A percentile compares a stretch with the other conserved stretches of the same genome.
Evolutionary conservation across 2,888 invertebrate species (phyloP).

Genomic region (Agrenia bidenticulata): DNA sequence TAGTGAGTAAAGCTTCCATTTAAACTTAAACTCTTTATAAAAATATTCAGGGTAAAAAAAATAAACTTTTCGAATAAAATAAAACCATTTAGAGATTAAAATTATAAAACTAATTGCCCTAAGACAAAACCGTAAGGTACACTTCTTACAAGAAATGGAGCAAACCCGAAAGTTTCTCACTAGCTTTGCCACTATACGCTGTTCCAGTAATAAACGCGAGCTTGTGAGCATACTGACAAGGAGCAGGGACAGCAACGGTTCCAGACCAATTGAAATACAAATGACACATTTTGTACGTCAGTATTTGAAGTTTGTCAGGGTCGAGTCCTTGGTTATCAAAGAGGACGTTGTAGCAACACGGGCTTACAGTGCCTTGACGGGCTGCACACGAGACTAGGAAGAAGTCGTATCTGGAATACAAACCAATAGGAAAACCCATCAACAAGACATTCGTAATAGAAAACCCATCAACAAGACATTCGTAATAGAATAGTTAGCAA

Average conservation of each 20-base stretch:
- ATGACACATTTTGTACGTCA: slow-evolving; percentile 83
- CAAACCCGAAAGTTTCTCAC: background rate
- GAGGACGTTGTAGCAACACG: slow-evolving; percentile 86
- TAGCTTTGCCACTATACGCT: slow-evolving; percentile 10
- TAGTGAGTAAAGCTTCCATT: no score
- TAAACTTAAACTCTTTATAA: no score
- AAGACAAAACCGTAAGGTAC: no score
- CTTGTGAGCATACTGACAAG: slow-evolving; percentile 62
- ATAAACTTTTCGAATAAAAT: no score
- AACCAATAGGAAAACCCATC: background rate
- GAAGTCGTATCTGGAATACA: slow-evolving; percentile 75
- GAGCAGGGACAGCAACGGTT: slow-evolving; percentile 60
- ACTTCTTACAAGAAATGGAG: slow-evolving; percentile 26
- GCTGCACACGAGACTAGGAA: slow-evolving; percentile 85
- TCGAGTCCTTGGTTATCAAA: slow-evolving; percentile 68
- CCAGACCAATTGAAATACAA: slow-evolving; percentile 88
- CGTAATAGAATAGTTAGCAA: background rate
- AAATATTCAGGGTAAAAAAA: no score
- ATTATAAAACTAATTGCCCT: no score
- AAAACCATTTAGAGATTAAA: no score
- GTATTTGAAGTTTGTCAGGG: slow-evolving; percentile 74
- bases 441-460: background rate
- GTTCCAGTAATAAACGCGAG: slow-evolving; percentile 60
- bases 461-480: background rate
- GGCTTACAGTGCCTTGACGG: slow-evolving; percentile 84